A percentile compares a stretch with the other conserved stretches of the same genome.
These are phyloP conservation scores for Parnassius mnemosyne DNA, from an alignment of 2,888 invertebrate genomes.

Conservation along the genomic window DNA sequence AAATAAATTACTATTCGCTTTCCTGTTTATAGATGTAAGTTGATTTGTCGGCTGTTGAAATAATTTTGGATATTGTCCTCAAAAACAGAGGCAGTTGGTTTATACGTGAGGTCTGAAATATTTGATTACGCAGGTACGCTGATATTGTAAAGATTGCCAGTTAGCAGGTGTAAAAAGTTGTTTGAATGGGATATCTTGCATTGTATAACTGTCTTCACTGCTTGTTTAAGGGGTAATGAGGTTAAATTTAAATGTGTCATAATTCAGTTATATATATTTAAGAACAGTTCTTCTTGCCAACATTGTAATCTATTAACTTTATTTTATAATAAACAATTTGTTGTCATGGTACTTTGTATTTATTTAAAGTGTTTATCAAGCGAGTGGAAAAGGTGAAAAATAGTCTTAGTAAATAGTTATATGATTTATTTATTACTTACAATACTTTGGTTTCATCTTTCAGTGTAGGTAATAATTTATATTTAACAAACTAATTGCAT, in stretches of 20 bases:
- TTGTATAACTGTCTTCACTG: constrained; percentile 8
- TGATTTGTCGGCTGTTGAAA: too few species aligned
- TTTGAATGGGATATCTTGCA: background rate
- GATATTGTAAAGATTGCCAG: too few species aligned
- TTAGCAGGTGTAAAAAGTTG: background rate
- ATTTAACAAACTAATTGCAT: constrained; percentile 27
- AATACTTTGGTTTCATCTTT: constrained; percentile 74
- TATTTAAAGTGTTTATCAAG: constrained; percentile 26
- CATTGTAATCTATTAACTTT: constrained; percentile 52
- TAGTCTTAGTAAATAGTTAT: constrained; percentile 16
- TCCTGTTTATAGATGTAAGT: background rate
- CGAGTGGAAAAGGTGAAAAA: constrained; percentile 10
- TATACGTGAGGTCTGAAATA: too few species aligned
- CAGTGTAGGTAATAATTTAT: constrained; percentile 55
- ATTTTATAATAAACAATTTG: constrained; percentile 64
- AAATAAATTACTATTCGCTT: too few species aligned
- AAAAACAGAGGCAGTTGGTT: too few species aligned
- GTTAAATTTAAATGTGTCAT: constrained; percentile 11
- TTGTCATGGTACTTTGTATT: constrained; percentile 47
- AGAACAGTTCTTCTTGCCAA: constrained; percentile 58
- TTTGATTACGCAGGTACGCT: too few species aligned
- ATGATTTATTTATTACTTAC: constrained; percentile 49
- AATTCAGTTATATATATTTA: constrained; percentile 37
- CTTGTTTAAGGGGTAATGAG: background rate
- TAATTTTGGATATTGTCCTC: too few species aligned